Percentiles rank a stretch among this genome's conserved stretches.
Conservation (phyloP, 2,888 invertebrate genomes). For the Diadegma fenestrale region DNA sequence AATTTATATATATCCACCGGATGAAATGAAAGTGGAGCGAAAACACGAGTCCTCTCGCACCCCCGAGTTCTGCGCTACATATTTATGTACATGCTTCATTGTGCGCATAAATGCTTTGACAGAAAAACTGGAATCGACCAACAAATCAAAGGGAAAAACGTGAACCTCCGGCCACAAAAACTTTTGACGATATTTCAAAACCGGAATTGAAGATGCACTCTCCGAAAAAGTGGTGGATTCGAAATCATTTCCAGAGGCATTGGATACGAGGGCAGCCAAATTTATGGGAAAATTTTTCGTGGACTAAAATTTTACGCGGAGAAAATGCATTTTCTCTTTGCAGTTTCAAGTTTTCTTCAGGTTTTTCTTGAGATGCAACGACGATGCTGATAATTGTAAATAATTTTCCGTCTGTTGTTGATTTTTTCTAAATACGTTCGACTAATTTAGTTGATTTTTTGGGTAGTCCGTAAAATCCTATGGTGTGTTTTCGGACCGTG, state of each 20-base stretch:
- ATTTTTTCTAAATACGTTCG: too few relatives aligned
- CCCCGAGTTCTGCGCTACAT: slow-evolving; percentile 29
- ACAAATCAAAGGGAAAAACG: background rate
- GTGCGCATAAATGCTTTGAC: background rate
- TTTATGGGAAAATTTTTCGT: background rate
- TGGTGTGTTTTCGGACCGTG: too few relatives aligned
- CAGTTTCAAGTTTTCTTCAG: background rate
- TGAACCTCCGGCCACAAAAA: background rate
- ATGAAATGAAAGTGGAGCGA: slow-evolving; percentile 61
- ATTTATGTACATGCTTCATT: background rate
- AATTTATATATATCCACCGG: slow-evolving; percentile 10
- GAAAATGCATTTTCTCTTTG: background rate
- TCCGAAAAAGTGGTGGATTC: background rate
- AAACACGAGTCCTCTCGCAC: slow-evolving; percentile 67
- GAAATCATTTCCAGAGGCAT: background rate
- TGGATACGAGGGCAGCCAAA: background rate
- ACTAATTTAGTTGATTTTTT: background rate
- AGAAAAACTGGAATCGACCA: slow-evolving; percentile 15
- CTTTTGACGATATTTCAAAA: slow-evolving; percentile 2
- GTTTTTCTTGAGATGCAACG: background rate
- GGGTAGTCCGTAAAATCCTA: too few relatives aligned
- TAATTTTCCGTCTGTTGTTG: too few relatives aligned
- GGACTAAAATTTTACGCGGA: background rate
- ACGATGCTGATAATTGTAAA: background rate
- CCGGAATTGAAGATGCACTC: background rate